Evolutionary conservation across 2,797 vertebrate genomes (phyloP).

Genomic region (Paedocypris micromegethes): DNA sequence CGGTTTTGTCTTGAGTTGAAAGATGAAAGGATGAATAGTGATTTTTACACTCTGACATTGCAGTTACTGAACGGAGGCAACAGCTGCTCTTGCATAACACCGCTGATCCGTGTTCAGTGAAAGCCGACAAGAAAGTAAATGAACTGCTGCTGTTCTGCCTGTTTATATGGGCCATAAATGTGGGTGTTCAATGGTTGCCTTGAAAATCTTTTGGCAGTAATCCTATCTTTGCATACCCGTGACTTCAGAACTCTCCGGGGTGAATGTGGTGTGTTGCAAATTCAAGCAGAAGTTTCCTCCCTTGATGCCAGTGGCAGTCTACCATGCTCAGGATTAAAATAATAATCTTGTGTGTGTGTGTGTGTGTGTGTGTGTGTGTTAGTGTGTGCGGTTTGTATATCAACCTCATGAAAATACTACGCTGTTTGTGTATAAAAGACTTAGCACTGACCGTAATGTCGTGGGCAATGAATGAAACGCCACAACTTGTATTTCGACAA

Average conservation of each 20-base stretch:
- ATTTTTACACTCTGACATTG: constrained; percentile 50
- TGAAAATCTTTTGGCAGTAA: constrained; percentile 43
- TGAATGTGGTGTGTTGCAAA: constrained; percentile 59
- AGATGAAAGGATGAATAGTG: constrained; percentile 36
- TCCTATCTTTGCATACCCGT: constrained; percentile 48
- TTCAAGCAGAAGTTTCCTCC: constrained; percentile 54
- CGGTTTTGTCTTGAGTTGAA: not conserved
- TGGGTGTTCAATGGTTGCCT: constrained; percentile 39
- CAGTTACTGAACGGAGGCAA: constrained; percentile 53
- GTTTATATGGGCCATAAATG: constrained; percentile 30
- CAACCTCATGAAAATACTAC: no score
- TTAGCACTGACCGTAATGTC: not conserved
- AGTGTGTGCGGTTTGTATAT: no score
- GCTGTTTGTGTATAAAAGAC: no score
- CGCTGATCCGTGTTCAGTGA: constrained; percentile 52
- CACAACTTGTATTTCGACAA: not conserved
- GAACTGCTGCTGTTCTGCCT: constrained; percentile 45
- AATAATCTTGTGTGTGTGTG: constrained; percentile 4
- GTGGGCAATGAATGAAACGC: not conserved
- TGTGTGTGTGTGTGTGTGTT: not conserved
- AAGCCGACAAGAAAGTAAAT: constrained; percentile 50
- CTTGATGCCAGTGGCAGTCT: constrained; percentile 30
- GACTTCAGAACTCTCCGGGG: constrained; percentile 47
- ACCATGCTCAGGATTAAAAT: constrained; percentile 28
- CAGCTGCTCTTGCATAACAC: constrained; percentile 64